Conservation (phyloP, 2,888 invertebrate genomes). For the Parnassius smintheus region DNA sequence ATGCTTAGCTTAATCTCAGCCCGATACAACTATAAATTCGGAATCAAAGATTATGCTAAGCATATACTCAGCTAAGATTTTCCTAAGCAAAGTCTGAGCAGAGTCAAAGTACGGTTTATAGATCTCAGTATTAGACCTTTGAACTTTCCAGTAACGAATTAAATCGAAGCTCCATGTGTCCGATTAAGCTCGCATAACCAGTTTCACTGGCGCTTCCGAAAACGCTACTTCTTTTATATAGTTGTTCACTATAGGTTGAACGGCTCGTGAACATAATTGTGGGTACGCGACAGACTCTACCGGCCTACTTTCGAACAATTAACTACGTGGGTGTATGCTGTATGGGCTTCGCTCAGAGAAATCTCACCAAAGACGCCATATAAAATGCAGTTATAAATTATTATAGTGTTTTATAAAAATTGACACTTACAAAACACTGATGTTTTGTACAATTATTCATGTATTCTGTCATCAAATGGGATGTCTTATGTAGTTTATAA, state of each 20-base stretch:
- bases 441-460: too few species aligned
- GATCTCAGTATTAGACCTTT: too few species aligned
- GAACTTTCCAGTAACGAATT: slow-evolving; percentile 22
- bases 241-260: slow-evolving; percentile 8
- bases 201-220: slow-evolving; percentile 23
- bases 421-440: neutral
- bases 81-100: too few species aligned
- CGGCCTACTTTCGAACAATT: slow-evolving; percentile 56
- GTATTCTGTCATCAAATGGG: too few species aligned
- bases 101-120: too few species aligned
- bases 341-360: slow-evolving; percentile 38
- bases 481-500: too few species aligned
- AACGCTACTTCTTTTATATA: slow-evolving; percentile 12
- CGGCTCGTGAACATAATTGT: slow-evolving; percentile 1
- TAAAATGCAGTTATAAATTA: neutral
- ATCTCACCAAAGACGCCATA: slow-evolving; percentile 34
- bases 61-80: too few species aligned
- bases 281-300: slow-evolving; percentile 26
- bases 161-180: slow-evolving; percentile 3
- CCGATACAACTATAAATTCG: too few species aligned
- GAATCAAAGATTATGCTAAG: too few species aligned
- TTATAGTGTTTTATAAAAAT: neutral
- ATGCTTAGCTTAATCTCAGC: too few species aligned
- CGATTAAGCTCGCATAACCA: slow-evolving; percentile 15
- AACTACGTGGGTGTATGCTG: slow-evolving; percentile 44